These are phyloP conservation scores for Nasonia vitripennis DNA, from an alignment of 1,140 invertebrate genomes.

Conservation along the genomic window DNA sequence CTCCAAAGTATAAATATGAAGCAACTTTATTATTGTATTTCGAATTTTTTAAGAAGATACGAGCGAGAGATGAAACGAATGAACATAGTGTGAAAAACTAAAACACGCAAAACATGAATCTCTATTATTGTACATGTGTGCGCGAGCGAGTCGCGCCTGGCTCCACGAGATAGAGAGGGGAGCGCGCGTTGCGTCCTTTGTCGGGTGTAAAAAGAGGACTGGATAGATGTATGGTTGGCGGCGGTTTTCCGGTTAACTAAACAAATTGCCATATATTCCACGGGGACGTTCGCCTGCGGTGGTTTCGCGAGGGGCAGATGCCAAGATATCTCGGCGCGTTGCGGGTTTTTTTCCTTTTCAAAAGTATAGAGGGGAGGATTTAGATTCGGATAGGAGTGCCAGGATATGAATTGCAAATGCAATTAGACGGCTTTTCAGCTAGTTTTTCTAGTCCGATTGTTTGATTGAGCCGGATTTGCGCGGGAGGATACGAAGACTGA, in stretches of 20 bases:
- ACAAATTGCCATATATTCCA: slow-evolving; percentile 18
- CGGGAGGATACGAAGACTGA: neutral
- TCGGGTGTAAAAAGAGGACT: neutral
- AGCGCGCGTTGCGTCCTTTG: neutral
- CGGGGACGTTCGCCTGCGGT: neutral
- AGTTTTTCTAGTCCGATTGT: neutral
- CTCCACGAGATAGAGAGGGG: neutral
- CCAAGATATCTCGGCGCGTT: neutral
- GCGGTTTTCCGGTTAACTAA: slow-evolving; percentile 31
- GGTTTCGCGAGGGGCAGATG: neutral
- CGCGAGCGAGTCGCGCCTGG: neutral
- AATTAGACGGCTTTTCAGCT: neutral
- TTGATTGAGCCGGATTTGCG: neutral
- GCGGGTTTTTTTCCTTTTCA: neutral
- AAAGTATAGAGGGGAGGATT: neutral
- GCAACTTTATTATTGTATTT: neutral
- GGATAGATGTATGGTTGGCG: neutral
- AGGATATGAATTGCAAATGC: neutral
- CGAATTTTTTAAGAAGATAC: neutral
- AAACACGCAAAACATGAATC: neutral
- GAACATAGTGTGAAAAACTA: neutral
- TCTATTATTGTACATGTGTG: neutral
- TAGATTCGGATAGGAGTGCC: neutral
- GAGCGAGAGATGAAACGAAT: neutral
- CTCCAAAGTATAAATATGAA: neutral